Base-by-base conservation (phyloP, 2,888 invertebrate genomes). In the Oscheius sp. region DNA sequence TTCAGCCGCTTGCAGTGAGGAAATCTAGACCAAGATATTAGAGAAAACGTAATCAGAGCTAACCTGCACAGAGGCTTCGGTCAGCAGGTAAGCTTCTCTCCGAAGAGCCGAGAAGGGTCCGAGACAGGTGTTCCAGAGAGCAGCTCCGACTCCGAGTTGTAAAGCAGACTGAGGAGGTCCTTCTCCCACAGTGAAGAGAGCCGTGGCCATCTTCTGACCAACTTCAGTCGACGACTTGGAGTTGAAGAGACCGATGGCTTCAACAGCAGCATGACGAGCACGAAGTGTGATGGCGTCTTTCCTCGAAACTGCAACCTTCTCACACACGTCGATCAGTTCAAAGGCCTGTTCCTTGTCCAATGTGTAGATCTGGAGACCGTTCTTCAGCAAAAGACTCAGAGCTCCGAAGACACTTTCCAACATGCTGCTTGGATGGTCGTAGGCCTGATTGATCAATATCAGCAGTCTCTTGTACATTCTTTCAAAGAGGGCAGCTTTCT, bases 131-230 rank as follows among this genome's bases (percentile, higher is more conserved):
- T 77, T 77, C 11, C 76, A 74, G 1, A 82, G 33, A 13, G 80
- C 75, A 35, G 76, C 76, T 37, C 85, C 85, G n/a, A 84, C 85
- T 11, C 76, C 73, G 58, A 85, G 70, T 65, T 85, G 85, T 1
- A 85, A 73, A 53, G 83, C 85, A 5, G 83, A 80, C 71, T 83
- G 84, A n/a, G 84, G 84, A 2, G 85, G 83, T 2, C 84, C 85
- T 33, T 79, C 79, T 13, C 83, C 84, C 51, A 83, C 75, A 4
- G 74, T 63, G 57, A 72, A 75, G 9, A 85, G 76, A 21, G 76
- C 66, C 3, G 59, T 47, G 1, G 35, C n/a, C 2, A 70, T 59
- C 58, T 63, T 51, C 10, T 55, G 63, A 53, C 29, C 29, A n/a
- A 60, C 37, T 1, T 21, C 53, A 33, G 59, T 59, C 4, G 55